Evolutionary conservation across 1,140 invertebrate species (phyloP).

Genomic region (Zaprionus lachaisei): DNA sequence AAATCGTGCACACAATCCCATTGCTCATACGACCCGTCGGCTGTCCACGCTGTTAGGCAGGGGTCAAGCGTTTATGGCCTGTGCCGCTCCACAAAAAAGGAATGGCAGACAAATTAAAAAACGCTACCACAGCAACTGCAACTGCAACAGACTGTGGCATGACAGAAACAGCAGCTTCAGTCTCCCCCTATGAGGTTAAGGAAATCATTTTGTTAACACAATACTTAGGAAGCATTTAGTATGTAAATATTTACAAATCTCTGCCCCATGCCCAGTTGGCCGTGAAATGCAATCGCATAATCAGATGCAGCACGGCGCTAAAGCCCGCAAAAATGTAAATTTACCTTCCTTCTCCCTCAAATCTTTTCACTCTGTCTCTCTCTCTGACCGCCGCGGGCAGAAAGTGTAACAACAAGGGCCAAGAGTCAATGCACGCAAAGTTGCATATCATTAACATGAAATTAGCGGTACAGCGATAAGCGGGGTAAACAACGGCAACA

Average conservation of each 20-base stretch:
- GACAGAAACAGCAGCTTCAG: not conserved
- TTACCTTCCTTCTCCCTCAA: not conserved
- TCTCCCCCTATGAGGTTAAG: slow-evolving; percentile 6
- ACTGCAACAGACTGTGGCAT: slow-evolving; percentile 1
- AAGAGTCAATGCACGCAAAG: slow-evolving; percentile 31
- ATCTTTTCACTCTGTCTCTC: not conserved
- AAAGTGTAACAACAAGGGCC: slow-evolving; percentile 68
- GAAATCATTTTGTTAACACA: slow-evolving; percentile 44
- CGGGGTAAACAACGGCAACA: slow-evolving; percentile 27
- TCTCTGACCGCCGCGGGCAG: slow-evolving; percentile 45
- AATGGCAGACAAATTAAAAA: slow-evolving; percentile 47
- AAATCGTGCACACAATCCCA: slow-evolving; percentile 38
- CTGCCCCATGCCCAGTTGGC: slow-evolving; percentile 53
- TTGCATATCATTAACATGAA: slow-evolving; percentile 64
- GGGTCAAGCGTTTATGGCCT: slow-evolving; percentile 36
- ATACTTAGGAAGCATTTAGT: slow-evolving; percentile 44
- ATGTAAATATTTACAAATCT: slow-evolving; percentile 44
- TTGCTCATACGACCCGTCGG: slow-evolving; percentile 44
- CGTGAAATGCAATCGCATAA: slow-evolving; percentile 72
- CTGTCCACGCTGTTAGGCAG: slow-evolving; percentile 7
- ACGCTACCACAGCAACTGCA: not conserved
- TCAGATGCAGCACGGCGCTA: slow-evolving; percentile 53
- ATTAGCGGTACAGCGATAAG: slow-evolving; percentile 54
- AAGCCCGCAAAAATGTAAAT: slow-evolving; percentile 54
- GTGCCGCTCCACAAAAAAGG: slow-evolving; percentile 8